Base-by-base conservation (phyloP, 2,113 vertebrate genomes). In the Plecotus auritus region DNA sequence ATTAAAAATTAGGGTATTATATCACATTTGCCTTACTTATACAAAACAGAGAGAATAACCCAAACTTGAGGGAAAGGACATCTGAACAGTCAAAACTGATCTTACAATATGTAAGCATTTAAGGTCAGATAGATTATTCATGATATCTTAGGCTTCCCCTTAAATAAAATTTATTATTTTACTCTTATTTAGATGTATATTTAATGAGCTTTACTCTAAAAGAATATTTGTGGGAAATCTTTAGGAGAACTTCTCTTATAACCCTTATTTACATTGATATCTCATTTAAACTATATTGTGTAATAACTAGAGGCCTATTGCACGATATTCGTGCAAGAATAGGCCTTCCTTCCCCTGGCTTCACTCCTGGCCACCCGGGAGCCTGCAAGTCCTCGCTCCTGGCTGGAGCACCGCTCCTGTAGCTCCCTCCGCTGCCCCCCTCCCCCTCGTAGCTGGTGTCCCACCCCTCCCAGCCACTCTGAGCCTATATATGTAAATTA, bases 111-210 rank as follows among this genome's bases (percentile, higher is more conserved):
- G 5, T 89, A 49, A 80, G 10, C 4, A 91, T 61, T 61, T 74
- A 78, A 73, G 20, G 22, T 93, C n/a, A 82, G 10, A 16, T 72
- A 40, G 12, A 56, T 51, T 59, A 66, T 74, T 64, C 3, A 40
- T 87, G 10, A 13, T 11, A 81, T 30, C n/a, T n/a, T 14, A 18
- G 26, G 1, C 18, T 49, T 97, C 67, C 45, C 77, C 13, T 42
- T 42, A 88, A 76, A 69, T 73, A 59, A 59, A 13, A 69, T 76
- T 69, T 88, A 64, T 73, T 94, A 9, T 70, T 70, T 94, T 88
- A 64, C 32, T 85, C 18, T 69, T 67, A 61, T 54, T 80, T 76
- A 84, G 10, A 72, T 76, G 5, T 13, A 18, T 51, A 54, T 87
- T 91, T 51, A 88, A 40, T 40, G 47, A 56, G 22, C 3, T 91